Conservation (phyloP, 2,113 vertebrate genomes). For the Pollachius pollachius region DNA sequence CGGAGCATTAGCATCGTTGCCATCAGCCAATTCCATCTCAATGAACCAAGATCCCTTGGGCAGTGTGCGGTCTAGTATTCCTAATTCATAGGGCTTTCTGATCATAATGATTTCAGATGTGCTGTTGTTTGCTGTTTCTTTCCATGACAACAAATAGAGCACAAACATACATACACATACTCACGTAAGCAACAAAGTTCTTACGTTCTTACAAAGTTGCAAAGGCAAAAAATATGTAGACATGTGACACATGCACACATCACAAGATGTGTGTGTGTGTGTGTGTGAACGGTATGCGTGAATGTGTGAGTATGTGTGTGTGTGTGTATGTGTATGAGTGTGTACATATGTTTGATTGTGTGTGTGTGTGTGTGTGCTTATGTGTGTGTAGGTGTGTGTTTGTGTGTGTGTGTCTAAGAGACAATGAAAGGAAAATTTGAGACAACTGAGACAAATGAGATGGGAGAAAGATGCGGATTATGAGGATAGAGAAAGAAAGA, state of each 20-base stretch:
- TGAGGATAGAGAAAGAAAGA: not conserved
- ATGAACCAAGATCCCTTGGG: conserved; percentile 48
- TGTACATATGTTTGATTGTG: too few species aligned
- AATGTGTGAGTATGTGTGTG: too few species aligned
- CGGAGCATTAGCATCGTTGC: conserved; percentile 30
- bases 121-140: conserved; percentile 22
- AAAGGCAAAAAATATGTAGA: conserved; percentile 27
- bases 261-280: too few species aligned
- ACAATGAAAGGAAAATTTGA: not conserved
- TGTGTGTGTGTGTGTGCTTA: too few species aligned
- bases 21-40: conserved; percentile 33
- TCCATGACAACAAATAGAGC: conserved; percentile 19
- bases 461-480: not conserved
- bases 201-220: too few species aligned
- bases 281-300: too few species aligned
- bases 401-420: not conserved
- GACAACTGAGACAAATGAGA: not conserved
- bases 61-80: conserved; percentile 46
- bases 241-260: too few species aligned
- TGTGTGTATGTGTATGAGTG: too few species aligned
- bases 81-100: conserved; percentile 16
- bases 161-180: conserved; percentile 25
- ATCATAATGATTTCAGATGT: conserved; percentile 12
- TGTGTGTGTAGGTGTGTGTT: too few species aligned
- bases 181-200: conserved; percentile 31